These are phyloP conservation scores for Melipona bicolor DNA, from an alignment of 2,888 invertebrate species.

Conservation along the genomic window DNA sequence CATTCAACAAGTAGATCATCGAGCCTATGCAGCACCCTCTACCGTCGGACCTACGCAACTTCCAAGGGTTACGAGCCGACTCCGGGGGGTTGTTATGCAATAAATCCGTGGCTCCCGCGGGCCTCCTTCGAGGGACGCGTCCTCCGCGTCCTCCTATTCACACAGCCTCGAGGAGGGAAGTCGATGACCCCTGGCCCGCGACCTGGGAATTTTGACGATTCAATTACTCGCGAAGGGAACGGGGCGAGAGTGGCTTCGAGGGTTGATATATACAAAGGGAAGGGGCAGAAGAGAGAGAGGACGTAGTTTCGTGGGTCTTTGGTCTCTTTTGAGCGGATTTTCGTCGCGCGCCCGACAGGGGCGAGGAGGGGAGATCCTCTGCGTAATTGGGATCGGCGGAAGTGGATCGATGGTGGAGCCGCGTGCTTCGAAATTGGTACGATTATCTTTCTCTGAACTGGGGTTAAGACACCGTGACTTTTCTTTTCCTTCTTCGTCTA, in stretches of 20 bases:
- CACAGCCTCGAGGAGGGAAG: background rate
- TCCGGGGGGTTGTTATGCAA: slow-evolving; percentile 75
- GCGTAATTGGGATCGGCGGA: slow-evolving; percentile 38
- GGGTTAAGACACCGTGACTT: background rate
- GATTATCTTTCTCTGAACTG: slow-evolving; percentile 26
- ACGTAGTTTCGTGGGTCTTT: slow-evolving; percentile 9
- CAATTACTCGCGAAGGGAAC: slow-evolving; percentile 43
- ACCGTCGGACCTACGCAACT: slow-evolving; percentile 76
- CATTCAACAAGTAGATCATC: slow-evolving; percentile 77
- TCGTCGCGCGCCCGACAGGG: slow-evolving; percentile 18
- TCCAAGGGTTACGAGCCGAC: slow-evolving; percentile 75
- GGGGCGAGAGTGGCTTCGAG: slow-evolving; percentile 9
- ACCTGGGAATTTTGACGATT: slow-evolving; percentile 64
- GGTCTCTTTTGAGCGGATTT: slow-evolving; percentile 41
- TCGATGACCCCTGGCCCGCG: slow-evolving; percentile 61
- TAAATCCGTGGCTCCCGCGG: slow-evolving; percentile 69
- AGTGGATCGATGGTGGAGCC: slow-evolving; percentile 25
- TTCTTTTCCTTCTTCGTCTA: background rate
- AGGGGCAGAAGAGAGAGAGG: background rate
- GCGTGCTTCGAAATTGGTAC: slow-evolving; percentile 24
- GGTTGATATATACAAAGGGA: background rate
- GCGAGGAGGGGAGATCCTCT: slow-evolving; percentile 1
- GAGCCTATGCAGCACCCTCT: slow-evolving; percentile 76
- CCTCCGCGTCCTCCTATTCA: slow-evolving; percentile 27
- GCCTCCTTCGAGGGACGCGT: slow-evolving; percentile 64